Evolutionary conservation across 2,113 vertebrate genomes (phyloP).

Genomic region (Rhinolophus sinicus): DNA sequence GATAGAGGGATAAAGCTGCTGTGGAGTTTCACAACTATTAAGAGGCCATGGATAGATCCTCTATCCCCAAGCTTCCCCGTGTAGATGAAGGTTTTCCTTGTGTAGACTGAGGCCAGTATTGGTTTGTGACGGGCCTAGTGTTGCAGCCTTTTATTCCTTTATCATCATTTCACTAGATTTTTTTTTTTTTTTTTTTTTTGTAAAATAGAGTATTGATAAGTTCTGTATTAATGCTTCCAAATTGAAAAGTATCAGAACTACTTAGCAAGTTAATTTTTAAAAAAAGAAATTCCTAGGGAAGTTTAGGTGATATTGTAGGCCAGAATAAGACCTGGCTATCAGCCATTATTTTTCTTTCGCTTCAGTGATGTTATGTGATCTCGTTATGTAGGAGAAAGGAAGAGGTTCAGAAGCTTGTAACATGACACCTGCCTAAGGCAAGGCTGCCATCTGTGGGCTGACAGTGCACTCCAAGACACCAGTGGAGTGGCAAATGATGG

Average conservation of each 20-base stretch:
- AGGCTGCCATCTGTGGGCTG: neutral
- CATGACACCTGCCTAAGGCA: neutral
- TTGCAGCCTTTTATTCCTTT: neutral
- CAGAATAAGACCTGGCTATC: neutral
- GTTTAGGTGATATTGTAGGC: neutral
- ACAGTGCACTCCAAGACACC: neutral
- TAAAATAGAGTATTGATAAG: neutral
- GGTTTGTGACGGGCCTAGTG: neutral
- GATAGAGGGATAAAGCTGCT: neutral
- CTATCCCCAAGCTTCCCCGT: neutral
- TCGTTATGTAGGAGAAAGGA: neutral
- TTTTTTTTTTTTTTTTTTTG: neutral
- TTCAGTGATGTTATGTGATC: neutral
- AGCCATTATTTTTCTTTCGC: neutral
- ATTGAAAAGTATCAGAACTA: constrained; percentile 34
- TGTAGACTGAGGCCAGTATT: neutral
- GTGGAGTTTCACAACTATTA: neutral
- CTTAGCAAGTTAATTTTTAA: neutral
- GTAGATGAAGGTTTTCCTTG: neutral
- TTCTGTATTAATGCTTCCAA: constrained; percentile 11
- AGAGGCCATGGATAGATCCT: neutral
- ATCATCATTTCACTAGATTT: neutral
- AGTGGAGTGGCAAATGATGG: neutral
- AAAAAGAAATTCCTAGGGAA: neutral
- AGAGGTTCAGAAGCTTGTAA: neutral